A percentile compares a stretch with the other conserved stretches of the same genome.
Evolutionary conservation across 2,797 vertebrate genomes (phyloP).

Genomic region (Pangasius sanitwongsei): DNA sequence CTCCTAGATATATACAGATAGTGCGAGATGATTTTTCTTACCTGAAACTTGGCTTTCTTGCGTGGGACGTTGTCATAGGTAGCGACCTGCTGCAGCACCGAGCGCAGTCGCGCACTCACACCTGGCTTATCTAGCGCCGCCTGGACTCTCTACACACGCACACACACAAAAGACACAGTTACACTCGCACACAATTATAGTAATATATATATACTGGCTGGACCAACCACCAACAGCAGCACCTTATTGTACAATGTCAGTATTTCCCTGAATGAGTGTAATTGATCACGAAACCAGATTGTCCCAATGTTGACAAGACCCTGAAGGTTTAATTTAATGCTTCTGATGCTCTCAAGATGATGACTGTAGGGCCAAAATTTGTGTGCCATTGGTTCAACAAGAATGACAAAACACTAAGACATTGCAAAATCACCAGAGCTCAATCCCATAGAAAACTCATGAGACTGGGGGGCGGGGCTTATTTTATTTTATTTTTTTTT

Average conservation of each 20-base stretch:
- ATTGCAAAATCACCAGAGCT: too few relatives aligned
- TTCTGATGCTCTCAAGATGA: too few relatives aligned
- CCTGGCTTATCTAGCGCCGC: slow-evolving; percentile 84
- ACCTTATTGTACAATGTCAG: background rate
- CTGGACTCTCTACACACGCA: slow-evolving; percentile 80
- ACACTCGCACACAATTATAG: background rate
- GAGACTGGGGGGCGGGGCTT: too few relatives aligned
- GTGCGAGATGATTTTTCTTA: slow-evolving; percentile 53
- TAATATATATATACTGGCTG: background rate
- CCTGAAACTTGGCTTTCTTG: slow-evolving; percentile 95
- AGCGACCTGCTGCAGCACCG: slow-evolving; percentile 85
- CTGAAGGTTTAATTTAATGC: too few relatives aligned
- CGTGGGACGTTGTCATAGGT: slow-evolving; percentile 89
- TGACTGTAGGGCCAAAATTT: too few relatives aligned
- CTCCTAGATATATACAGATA: background rate
- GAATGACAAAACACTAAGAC: too few relatives aligned
- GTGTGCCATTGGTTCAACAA: too few relatives aligned
- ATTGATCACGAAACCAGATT: background rate
- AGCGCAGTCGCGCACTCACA: slow-evolving; percentile 79
- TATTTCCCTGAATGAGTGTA: background rate
- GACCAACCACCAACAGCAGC: background rate
- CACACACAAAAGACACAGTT: background rate
- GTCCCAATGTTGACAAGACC: background rate
- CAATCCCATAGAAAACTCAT: too few relatives aligned
- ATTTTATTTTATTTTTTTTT: too few relatives aligned